Conservation (phyloP, 2,797 vertebrate species). For the Enteromius fasciolatus region DNA sequence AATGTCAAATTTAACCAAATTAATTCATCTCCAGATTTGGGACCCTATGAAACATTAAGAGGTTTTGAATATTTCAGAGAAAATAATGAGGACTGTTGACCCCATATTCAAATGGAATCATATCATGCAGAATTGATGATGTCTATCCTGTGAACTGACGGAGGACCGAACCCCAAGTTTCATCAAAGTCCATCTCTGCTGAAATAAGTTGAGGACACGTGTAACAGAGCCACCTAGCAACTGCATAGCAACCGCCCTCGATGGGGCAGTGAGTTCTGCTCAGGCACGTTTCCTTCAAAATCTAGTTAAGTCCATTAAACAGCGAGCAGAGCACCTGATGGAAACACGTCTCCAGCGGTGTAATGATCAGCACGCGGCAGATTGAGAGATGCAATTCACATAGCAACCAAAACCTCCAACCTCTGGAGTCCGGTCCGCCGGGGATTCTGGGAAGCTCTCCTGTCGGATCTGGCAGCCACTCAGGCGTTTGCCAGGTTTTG, state of each 20-base stretch:
- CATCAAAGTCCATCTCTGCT: background rate
- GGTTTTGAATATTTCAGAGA: slow-evolving; percentile 76
- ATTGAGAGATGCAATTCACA: slow-evolving; percentile 63
- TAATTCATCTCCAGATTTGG: slow-evolving; percentile 49
- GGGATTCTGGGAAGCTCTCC: slow-evolving; percentile 70
- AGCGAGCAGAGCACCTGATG: background rate
- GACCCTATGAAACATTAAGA: slow-evolving; percentile 74
- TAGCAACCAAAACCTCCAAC: slow-evolving; percentile 71
- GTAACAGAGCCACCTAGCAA: background rate
- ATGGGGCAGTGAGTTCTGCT: background rate
- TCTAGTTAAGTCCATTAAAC: background rate
- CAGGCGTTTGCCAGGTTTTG: background rate
- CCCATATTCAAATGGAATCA: slow-evolving; percentile 77
- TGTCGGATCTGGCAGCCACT: slow-evolving; percentile 61
- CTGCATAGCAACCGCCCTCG: background rate
- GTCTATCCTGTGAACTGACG: background rate
- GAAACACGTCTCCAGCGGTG: background rate
- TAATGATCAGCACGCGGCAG: background rate
- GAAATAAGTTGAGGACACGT: background rate
- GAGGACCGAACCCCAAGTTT: background rate
- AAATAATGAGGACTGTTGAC: slow-evolving; percentile 78
- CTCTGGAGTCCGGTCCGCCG: slow-evolving; percentile 63
- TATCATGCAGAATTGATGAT: slow-evolving; percentile 73
- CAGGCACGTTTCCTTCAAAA: background rate
- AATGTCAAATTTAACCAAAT: background rate